Conservation (phyloP, 1,140 invertebrate species). For the Gryllus bimaculatus region DNA sequence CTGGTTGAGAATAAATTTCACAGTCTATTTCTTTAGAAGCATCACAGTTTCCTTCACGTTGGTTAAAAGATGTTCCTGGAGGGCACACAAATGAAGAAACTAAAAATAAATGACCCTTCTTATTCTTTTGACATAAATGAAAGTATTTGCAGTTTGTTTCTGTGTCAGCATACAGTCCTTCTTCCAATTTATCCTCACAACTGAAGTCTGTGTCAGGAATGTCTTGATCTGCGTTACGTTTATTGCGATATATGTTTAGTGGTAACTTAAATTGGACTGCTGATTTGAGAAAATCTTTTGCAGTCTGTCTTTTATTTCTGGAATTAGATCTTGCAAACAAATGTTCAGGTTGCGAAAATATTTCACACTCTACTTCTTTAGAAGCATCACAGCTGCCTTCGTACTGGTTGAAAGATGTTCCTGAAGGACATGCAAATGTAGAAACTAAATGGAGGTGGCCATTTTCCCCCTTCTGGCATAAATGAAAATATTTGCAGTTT, state of each 20-base stretch:
- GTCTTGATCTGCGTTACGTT: no score
- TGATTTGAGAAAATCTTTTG: no score
- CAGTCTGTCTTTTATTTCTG: background rate
- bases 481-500: constrained; percentile 15
- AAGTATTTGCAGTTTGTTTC: constrained; percentile 27
- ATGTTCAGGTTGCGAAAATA: constrained; percentile 10
- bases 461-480: constrained; percentile 9
- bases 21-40: constrained; percentile 12
- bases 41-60: constrained; percentile 15
- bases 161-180: constrained; percentile 38
- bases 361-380: constrained; percentile 15
- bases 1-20: constrained; percentile 9
- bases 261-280: no score
- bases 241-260: no score
- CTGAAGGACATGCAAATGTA: constrained; percentile 11
- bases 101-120: background rate
- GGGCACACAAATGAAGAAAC: constrained; percentile 16
- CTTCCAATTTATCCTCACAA: constrained; percentile 36
- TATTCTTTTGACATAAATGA: constrained; percentile 15
- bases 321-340: background rate
- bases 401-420: constrained; percentile 16
- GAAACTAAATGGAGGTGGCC: constrained; percentile 7
- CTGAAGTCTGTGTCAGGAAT: constrained; percentile 38
- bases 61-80: constrained; percentile 14
- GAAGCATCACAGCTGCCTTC: constrained; percentile 9